phyloP scores from a whole-genome alignment of 2,797 vertebrate genomes.

The Lates japonicus region DNA sequence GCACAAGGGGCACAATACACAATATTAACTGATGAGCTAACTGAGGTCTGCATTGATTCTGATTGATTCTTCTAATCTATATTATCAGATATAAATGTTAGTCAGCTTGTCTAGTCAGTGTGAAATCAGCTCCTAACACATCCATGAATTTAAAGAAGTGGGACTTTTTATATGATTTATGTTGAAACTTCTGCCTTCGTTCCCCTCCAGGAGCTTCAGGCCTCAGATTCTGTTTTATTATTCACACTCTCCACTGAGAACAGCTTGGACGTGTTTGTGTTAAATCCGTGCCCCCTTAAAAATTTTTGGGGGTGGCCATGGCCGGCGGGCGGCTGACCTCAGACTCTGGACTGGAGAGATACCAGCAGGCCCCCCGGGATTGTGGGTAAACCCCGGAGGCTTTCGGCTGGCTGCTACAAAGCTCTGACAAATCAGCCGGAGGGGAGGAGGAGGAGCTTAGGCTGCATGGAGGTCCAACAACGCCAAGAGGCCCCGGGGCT shows the following conservation, averaged over 20 bases:
- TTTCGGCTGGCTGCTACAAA: slow-evolving; percentile 58
- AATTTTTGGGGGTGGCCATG: slow-evolving; percentile 49
- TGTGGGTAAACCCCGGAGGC: slow-evolving; percentile 66
- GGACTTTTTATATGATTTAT: not conserved
- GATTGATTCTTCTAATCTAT: too few relatives aligned
- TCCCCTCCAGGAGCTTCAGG: slow-evolving; percentile 41
- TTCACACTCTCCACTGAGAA: slow-evolving; percentile 46
- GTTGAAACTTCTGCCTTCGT: slow-evolving; percentile 24
- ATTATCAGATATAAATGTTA: too few relatives aligned
- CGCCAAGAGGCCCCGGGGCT: slow-evolving; percentile 65
- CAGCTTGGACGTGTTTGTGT: slow-evolving; percentile 45
- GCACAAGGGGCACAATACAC: too few relatives aligned
- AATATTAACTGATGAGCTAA: too few relatives aligned
- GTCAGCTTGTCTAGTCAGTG: not conserved
- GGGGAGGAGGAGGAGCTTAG: slow-evolving; percentile 58
- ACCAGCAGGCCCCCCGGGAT: slow-evolving; percentile 45
- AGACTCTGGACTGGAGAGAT: slow-evolving; percentile 50
- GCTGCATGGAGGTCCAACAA: slow-evolving; percentile 42
- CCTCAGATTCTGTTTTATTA: slow-evolving; percentile 33
- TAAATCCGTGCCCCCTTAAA: slow-evolving; percentile 47
- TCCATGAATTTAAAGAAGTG: not conserved
- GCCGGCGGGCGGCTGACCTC: slow-evolving; percentile 70
- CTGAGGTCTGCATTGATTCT: too few relatives aligned
- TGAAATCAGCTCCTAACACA: not conserved
- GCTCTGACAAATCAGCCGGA: slow-evolving; percentile 65